These are phyloP conservation scores for Falcunculus frontatus DNA, from an alignment of 2,113 vertebrate species.

Conservation along the genomic window DNA sequence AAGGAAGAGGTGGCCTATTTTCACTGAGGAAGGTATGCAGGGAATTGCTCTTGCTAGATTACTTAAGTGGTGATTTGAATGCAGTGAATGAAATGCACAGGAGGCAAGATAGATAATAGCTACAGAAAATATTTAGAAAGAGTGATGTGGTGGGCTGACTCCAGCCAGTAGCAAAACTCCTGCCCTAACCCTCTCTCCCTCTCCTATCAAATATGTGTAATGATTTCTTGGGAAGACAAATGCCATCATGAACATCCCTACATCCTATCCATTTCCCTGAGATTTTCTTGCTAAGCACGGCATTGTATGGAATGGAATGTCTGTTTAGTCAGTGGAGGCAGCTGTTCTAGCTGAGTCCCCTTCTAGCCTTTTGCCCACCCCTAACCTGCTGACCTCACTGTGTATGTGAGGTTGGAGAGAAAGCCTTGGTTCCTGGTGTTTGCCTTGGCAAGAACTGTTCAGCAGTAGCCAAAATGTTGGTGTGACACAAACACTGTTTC, in stretches of 20 bases:
- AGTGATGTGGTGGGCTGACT: background rate
- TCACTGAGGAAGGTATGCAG: background rate
- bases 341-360: background rate
- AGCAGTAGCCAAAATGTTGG: background rate
- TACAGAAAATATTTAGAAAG: background rate
- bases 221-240: background rate
- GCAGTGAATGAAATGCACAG: background rate
- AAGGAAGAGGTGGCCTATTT: background rate
- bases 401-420: background rate
- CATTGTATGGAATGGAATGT: accelerated
- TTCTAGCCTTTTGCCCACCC: background rate
- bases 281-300: background rate
- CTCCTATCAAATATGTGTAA: background rate
- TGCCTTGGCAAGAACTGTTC: background rate
- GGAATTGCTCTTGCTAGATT: background rate
- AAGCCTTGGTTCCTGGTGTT: background rate
- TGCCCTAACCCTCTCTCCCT: background rate
- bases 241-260: accelerated
- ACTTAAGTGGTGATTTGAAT: background rate
- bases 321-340: too few species aligned
- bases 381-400: background rate
- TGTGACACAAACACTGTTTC: background rate
- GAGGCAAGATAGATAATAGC: background rate
- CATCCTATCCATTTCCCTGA: background rate
- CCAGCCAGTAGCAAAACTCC: background rate